Evolutionary conservation across 2,888 invertebrate genomes (phyloP).

Genomic region (Diarsia brunnea): DNA sequence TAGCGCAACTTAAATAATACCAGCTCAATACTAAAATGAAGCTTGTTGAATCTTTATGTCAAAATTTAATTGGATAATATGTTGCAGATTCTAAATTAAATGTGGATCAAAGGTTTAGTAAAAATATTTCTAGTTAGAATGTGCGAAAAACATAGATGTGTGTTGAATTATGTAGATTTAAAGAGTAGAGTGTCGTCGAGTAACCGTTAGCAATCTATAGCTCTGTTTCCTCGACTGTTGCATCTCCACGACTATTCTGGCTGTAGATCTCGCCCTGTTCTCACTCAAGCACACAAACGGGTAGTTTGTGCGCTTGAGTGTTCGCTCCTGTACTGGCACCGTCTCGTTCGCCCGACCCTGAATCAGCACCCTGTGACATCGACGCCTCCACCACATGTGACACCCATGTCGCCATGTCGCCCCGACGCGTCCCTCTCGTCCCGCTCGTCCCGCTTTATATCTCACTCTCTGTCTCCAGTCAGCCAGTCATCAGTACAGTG

Average conservation of each 20-base stretch:
- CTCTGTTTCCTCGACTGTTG: constrained; percentile 83
- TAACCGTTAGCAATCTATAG: constrained; percentile 78
- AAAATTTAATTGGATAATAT: constrained; percentile 48
- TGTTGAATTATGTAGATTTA: constrained; percentile 36
- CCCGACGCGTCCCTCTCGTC: constrained; percentile 69
- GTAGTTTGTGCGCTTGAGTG: constrained; percentile 50
- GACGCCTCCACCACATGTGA: constrained; percentile 47
- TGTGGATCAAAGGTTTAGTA: constrained; percentile 50
- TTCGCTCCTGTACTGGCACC: constrained; percentile 72
- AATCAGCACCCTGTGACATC: constrained; percentile 69
- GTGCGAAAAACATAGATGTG: constrained; percentile 46
- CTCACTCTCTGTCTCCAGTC: constrained; percentile 67
- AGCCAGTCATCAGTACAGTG: constrained; percentile 71
- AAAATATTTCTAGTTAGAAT: constrained; percentile 17
- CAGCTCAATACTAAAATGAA: constrained; percentile 9
- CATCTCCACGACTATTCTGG: constrained; percentile 79
- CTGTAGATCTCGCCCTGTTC: constrained; percentile 66
- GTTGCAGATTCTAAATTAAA: constrained; percentile 52
- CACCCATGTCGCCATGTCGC: constrained; percentile 50
- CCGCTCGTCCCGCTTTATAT: constrained; percentile 77
- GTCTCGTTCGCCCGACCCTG: constrained; percentile 71
- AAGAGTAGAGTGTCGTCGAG: constrained; percentile 78
- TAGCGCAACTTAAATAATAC: constrained; percentile 11
- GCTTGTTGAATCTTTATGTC: constrained; percentile 24
- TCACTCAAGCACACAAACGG: constrained; percentile 55